Percentiles rank a stretch among this genome's conserved stretches.
phyloP scores from a whole-genome alignment of 2,113 vertebrate genomes.

The Apaloderma vittatum region DNA sequence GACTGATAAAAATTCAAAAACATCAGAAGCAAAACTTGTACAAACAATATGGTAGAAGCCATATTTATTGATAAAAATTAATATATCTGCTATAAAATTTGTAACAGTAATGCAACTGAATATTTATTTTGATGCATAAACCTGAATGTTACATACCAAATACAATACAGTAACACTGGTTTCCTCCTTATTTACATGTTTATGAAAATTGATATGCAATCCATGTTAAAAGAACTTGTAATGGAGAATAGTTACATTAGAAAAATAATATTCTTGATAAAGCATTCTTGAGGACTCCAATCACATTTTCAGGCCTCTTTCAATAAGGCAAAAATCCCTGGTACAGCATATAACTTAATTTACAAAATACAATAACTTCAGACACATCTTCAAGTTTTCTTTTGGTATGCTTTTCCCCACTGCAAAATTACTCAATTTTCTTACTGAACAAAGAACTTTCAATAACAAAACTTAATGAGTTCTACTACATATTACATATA shows the following conservation, averaged over 20 bases:
- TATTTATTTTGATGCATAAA: slow-evolving; percentile 86
- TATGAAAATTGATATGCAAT: slow-evolving; percentile 85
- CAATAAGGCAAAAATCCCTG: slow-evolving; percentile 85
- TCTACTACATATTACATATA: slow-evolving; percentile 76
- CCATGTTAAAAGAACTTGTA: slow-evolving; percentile 82
- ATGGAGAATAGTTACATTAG: slow-evolving; percentile 84
- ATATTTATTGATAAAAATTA: slow-evolving; percentile 88
- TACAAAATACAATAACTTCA: slow-evolving; percentile 84
- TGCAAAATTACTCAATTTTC: slow-evolving; percentile 73
- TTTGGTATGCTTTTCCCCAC: slow-evolving; percentile 81
- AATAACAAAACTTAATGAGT: slow-evolving; percentile 74
- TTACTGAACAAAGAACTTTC: slow-evolving; percentile 77
- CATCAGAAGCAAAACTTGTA: slow-evolving; percentile 29
- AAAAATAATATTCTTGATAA: slow-evolving; percentile 89
- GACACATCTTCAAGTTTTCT: slow-evolving; percentile 84
- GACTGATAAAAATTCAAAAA: background rate
- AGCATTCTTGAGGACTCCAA: slow-evolving; percentile 84
- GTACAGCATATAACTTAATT: slow-evolving; percentile 85
- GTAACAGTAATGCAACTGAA: slow-evolving; percentile 84
- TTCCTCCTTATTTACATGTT: slow-evolving; percentile 83
- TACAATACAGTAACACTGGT: slow-evolving; percentile 84
- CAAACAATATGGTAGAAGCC: slow-evolving; percentile 79
- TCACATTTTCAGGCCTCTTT: slow-evolving; percentile 83
- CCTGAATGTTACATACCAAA: slow-evolving; percentile 85
- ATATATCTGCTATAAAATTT: slow-evolving; percentile 88